These are phyloP conservation scores for Rhyacichthys aspro DNA, from an alignment of 2,797 vertebrate genomes.

Conservation along the genomic window DNA sequence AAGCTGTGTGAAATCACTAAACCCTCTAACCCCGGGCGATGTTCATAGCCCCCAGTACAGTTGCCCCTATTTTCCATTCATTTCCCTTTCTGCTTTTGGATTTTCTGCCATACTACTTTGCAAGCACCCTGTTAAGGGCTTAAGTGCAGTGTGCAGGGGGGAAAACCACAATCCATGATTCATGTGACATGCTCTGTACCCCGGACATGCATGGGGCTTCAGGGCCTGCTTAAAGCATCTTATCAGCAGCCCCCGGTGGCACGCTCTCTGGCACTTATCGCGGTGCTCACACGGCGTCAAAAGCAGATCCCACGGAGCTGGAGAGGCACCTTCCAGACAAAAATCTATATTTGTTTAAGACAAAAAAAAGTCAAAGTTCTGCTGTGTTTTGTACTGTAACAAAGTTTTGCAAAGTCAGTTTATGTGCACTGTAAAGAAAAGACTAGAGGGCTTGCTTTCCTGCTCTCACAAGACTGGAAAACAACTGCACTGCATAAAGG, in stretches of 20 bases:
- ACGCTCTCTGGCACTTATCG: constrained; percentile 33
- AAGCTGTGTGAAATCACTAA: constrained; percentile 58
- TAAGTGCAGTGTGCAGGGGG: constrained; percentile 4
- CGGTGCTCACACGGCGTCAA: constrained; percentile 17
- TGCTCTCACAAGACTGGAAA: constrained; percentile 10
- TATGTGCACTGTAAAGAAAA: constrained; percentile 22
- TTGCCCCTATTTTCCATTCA: constrained; percentile 50
- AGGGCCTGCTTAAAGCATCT: constrained; percentile 56
- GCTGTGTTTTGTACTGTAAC: constrained; percentile 17
- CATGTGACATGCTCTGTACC: constrained; percentile 51
- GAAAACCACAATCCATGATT: constrained; percentile 57
- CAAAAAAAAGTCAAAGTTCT: constrained; percentile 13
- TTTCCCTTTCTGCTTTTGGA: constrained; percentile 47
- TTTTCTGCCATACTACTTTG: constrained; percentile 53
- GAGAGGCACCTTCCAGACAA: constrained; percentile 37
- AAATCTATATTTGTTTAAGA: constrained; percentile 57
- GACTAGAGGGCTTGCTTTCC: constrained; percentile 17
- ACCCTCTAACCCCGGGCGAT: constrained; percentile 20
- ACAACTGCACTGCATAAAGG: constrained; percentile 40
- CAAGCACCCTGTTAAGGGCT: constrained; percentile 36
- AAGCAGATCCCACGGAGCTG: constrained; percentile 29
- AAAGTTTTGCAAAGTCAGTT: constrained; percentile 47
- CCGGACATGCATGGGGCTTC: constrained; percentile 61
- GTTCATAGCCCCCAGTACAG: constrained; percentile 54
- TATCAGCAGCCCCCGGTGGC: constrained; percentile 49